Evolutionary conservation across 2,888 invertebrate genomes (phyloP).

Genomic region (Polymixis flavicincta): DNA sequence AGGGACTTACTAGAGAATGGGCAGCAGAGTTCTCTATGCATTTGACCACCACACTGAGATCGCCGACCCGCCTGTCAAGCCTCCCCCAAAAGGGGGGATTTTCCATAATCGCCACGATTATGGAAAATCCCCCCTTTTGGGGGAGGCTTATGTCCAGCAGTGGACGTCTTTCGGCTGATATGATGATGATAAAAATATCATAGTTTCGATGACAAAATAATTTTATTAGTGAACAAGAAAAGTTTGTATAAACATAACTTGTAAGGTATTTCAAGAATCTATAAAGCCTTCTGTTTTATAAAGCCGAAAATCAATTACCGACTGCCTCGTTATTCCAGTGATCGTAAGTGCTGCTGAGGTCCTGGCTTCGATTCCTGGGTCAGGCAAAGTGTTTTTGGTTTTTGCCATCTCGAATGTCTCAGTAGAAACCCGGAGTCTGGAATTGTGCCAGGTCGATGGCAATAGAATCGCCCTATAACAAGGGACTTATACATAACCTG

Average conservation of each 20-base stretch:
- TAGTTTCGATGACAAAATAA: no score
- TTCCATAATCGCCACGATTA: no score
- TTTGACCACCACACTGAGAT: no score
- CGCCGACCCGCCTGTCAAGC: no score
- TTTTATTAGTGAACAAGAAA: not conserved
- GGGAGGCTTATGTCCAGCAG: no score
- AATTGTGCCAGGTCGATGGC: not conserved
- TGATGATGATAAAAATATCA: no score
- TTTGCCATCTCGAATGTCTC: not conserved
- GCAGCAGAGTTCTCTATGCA: no score
- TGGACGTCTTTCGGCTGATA: no score
- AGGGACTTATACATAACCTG: not conserved
- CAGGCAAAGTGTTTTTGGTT: not conserved
- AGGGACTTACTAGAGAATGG: no score
- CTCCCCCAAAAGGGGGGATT: no score
- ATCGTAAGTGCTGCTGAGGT: not conserved
- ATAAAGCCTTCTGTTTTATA: not conserved
- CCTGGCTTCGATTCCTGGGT: not conserved
- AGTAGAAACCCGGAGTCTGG: not conserved
- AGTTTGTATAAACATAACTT: not conserved
- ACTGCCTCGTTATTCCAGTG: not conserved
- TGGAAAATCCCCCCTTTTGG: no score
- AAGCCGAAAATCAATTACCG: not conserved
- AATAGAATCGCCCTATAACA: not conserved
- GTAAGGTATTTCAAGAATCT: not conserved